Evolutionary conservation across 2,888 invertebrate genomes (phyloP).

Genomic region (Mimachlamys varia): DNA sequence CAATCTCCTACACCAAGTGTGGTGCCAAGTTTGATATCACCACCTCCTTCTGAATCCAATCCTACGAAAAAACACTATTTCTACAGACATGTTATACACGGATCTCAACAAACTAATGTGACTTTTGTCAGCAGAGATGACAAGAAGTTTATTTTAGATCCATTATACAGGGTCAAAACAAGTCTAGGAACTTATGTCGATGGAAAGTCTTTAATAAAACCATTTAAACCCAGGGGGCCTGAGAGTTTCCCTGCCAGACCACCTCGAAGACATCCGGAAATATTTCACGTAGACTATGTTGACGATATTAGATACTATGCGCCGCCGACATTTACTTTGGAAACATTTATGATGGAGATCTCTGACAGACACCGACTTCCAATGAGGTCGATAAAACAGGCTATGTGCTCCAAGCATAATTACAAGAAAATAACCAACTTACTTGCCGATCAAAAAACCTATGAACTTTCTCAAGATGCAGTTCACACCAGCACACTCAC

Average conservation of each 20-base stretch:
- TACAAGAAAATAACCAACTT: constrained; percentile 77
- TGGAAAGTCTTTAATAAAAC: constrained; percentile 73
- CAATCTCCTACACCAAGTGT: constrained; percentile 67
- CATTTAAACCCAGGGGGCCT: constrained; percentile 75
- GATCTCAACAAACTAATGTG: constrained; percentile 59
- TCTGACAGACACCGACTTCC: constrained; percentile 70
- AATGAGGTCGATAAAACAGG: constrained; percentile 65
- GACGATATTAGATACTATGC: constrained; percentile 72
- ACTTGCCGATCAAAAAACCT: constrained; percentile 64
- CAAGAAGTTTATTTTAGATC: constrained; percentile 71
- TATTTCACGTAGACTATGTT: constrained; percentile 63
- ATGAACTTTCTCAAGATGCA: constrained; percentile 49
- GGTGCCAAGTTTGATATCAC: constrained; percentile 69
- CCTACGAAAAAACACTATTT: constrained; percentile 56
- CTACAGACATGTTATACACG: constrained; percentile 55
- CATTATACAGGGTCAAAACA: constrained; percentile 68
- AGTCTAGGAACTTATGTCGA: constrained; percentile 73
- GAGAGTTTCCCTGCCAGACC: constrained; percentile 71
- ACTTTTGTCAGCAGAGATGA: constrained; percentile 68
- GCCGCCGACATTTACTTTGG: constrained; percentile 76
- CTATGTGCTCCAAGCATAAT: constrained; percentile 74
- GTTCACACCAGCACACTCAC: constrained; percentile 61
- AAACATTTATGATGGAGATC: constrained; percentile 74
- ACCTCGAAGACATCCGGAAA: constrained; percentile 65
- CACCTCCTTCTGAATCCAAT: constrained; percentile 71